Percentiles rank a stretch among this genome's conserved stretches.
These are phyloP conservation scores for Drosophila mayaguana DNA, from an alignment of 2,888 invertebrate species.

Conservation along the genomic window DNA sequence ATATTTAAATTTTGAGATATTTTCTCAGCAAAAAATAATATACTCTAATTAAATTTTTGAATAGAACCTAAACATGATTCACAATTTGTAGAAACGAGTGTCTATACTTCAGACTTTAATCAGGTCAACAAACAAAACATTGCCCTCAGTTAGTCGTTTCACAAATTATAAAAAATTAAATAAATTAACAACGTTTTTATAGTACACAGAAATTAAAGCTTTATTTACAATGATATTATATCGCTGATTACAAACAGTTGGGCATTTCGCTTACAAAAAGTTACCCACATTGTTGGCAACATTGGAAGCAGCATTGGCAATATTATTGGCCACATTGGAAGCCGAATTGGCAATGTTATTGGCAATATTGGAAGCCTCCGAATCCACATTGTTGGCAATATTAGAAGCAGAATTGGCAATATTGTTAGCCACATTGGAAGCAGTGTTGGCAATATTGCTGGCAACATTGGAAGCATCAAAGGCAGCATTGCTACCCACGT, in stretches of 20 bases:
- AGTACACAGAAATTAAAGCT: neutral
- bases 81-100: neutral
- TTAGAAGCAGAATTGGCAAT: neutral
- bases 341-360: constrained; percentile 1
- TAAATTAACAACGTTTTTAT: neutral
- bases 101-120: neutral
- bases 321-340: neutral
- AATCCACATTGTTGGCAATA: neutral
- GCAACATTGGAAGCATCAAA: neutral
- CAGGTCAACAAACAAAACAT: neutral
- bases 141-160: neutral
- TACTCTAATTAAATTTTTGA: neutral
- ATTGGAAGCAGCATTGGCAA: constrained; percentile 15
- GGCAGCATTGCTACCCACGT: neutral
- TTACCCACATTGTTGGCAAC: constrained; percentile 1
- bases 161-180: neutral
- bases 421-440: neutral
- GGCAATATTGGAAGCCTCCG: constrained; percentile 2
- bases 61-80: neutral
- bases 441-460: neutral
- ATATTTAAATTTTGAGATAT: no score
- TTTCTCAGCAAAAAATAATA: no score
- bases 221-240: constrained; percentile 6
- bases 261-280: constrained; percentile 12
- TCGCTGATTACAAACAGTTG: neutral